Percentiles rank a stretch among this genome's conserved stretches.
phyloP scores from a whole-genome alignment of 1,140 invertebrate species.

The Dolichoris vasculosae region DNA sequence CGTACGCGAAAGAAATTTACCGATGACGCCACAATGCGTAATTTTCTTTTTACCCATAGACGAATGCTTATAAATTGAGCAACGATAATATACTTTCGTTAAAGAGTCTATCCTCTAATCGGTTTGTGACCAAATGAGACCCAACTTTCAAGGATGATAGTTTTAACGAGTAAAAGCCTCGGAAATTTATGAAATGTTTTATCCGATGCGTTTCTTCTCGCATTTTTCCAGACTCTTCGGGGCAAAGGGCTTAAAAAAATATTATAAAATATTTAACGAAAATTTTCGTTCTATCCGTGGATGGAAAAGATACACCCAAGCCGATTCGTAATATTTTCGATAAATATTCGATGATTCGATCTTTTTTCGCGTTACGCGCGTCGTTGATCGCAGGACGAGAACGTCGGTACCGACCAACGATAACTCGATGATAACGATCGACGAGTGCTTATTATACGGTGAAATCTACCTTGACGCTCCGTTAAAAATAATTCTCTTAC shows the following conservation, averaged over 20 bases:
- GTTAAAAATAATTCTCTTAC: too few relatives aligned
- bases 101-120: background rate
- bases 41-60: background rate
- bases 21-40: background rate
- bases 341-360: too few relatives aligned
- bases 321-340: too few relatives aligned
- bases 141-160: background rate
- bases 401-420: too few relatives aligned
- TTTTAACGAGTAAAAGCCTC: background rate
- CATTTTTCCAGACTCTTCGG: background rate
- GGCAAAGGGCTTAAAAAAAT: background rate
- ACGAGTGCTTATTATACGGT: too few relatives aligned
- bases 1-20: background rate
- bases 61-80: background rate
- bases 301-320: too few relatives aligned
- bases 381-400: too few relatives aligned
- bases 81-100: background rate
- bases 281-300: too few relatives aligned
- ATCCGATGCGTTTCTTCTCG: background rate
- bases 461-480: too few relatives aligned
- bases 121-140: background rate
- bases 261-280: too few relatives aligned
- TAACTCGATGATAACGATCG: too few relatives aligned
- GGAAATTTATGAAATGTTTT: background rate
- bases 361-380: too few relatives aligned